These are phyloP conservation scores for Myiagra hebetior DNA, from an alignment of 2,113 vertebrate species.

Conservation along the genomic window DNA sequence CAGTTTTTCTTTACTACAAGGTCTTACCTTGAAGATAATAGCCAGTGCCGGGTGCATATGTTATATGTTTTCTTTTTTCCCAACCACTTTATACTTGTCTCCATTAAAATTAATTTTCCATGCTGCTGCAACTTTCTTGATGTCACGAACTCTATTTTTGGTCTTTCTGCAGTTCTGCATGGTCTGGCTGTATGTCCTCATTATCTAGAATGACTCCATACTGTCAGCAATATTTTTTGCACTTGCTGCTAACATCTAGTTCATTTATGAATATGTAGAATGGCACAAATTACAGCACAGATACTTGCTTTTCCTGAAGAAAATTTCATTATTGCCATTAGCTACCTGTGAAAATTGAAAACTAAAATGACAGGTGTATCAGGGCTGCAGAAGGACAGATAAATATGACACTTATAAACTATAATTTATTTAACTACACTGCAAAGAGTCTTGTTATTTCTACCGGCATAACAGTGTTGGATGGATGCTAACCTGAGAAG, in stretches of 20 bases:
- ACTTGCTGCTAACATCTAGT: neutral
- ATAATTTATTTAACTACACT: neutral
- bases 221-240: neutral
- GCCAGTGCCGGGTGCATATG: accelerated
- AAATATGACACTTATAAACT: neutral
- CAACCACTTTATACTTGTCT: neutral
- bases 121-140: neutral
- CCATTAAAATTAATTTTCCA: neutral
- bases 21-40: neutral
- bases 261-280: neutral
- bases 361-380: neutral
- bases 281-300: neutral
- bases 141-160: neutral
- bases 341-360: neutral
- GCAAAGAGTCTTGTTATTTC: neutral
- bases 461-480: neutral
- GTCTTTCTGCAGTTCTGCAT: neutral
- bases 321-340: neutral
- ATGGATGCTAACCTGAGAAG: neutral
- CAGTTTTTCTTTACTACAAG: neutral
- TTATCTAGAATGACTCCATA: neutral
- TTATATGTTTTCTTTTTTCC: neutral
- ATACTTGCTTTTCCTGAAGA: neutral
- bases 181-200: neutral
- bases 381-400: neutral